These are phyloP conservation scores for Eueides isabella DNA, from an alignment of 1,140 invertebrate species.

Conservation along the genomic window DNA sequence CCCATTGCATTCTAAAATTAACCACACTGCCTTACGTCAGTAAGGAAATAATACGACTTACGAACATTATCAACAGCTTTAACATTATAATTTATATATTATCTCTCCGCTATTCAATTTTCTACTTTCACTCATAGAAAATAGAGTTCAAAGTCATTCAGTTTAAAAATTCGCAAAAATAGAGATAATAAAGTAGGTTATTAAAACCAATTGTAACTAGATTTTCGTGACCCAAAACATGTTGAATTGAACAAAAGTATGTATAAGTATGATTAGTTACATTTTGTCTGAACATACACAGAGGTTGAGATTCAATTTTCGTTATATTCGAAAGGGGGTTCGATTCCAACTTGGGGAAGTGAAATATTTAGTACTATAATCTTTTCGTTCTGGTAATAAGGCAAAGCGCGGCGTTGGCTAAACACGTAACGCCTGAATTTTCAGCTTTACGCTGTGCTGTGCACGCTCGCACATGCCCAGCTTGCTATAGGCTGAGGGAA, in stretches of 20 bases:
- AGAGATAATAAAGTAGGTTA: conserved; percentile 64
- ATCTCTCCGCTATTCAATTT: neutral
- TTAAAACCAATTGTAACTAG: conserved; percentile 46
- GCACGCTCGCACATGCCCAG: too few species aligned
- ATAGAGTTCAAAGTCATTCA: conserved; percentile 27
- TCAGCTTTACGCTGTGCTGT: too few species aligned
- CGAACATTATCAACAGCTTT: neutral
- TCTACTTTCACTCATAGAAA: conserved; percentile 27
- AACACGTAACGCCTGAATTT: too few species aligned
- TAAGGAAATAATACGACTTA: neutral
- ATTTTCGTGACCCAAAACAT: conserved; percentile 20
- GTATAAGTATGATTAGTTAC: neutral
- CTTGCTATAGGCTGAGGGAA: too few species aligned
- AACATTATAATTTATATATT: neutral
- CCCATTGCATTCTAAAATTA: neutral
- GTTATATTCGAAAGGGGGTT: too few species aligned
- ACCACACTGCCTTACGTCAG: neutral
- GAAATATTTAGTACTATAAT: too few species aligned
- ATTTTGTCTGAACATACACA: neutral
- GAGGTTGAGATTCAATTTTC: too few species aligned
- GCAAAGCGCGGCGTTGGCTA: too few species aligned
- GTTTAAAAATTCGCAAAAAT: conserved; percentile 53
- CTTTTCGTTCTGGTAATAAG: too few species aligned
- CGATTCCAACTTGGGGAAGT: neutral
- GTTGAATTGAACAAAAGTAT: neutral